Evolutionary conservation across 1,140 invertebrate species (phyloP).

Genomic region (Episyrphus balteatus): DNA sequence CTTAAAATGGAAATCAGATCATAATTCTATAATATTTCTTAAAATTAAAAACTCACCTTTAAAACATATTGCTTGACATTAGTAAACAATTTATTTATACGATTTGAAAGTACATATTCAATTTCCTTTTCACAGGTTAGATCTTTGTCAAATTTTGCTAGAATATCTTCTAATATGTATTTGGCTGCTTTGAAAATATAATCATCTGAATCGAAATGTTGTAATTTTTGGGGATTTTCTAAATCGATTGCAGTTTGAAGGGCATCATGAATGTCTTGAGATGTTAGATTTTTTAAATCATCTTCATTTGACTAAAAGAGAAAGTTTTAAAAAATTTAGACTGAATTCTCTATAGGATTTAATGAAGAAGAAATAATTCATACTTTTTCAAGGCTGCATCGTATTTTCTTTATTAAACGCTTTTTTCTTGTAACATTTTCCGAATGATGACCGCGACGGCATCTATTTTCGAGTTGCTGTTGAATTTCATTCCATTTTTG

Average conservation of each 20-base stretch:
- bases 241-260: slow-evolving; percentile 25
- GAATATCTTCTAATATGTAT: slow-evolving; percentile 24
- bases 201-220: slow-evolving; percentile 16
- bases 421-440: background rate
- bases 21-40: background rate
- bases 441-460: too few species aligned
- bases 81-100: slow-evolving; percentile 21
- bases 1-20: slow-evolving; percentile 8
- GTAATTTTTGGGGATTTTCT: slow-evolving; percentile 15
- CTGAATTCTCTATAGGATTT: too few species aligned
- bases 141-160: slow-evolving; percentile 19
- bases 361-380: too few species aligned
- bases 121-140: slow-evolving; percentile 21
- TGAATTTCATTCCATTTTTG: slow-evolving; percentile 25
- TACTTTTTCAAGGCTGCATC: background rate
- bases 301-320: background rate
- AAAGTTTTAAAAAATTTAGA: too few species aligned
- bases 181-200: slow-evolving; percentile 32
- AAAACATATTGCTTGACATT: slow-evolving; percentile 30
- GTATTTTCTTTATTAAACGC: background rate
- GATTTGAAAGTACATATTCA: slow-evolving; percentile 8
- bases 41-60: slow-evolving; percentile 13
- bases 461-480: slow-evolving; percentile 17
- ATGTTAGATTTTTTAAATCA: background rate
- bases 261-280: slow-evolving; percentile 17